Base-by-base conservation (phyloP, 1,140 invertebrate species). In the Acromyrmex heyeri region DNA sequence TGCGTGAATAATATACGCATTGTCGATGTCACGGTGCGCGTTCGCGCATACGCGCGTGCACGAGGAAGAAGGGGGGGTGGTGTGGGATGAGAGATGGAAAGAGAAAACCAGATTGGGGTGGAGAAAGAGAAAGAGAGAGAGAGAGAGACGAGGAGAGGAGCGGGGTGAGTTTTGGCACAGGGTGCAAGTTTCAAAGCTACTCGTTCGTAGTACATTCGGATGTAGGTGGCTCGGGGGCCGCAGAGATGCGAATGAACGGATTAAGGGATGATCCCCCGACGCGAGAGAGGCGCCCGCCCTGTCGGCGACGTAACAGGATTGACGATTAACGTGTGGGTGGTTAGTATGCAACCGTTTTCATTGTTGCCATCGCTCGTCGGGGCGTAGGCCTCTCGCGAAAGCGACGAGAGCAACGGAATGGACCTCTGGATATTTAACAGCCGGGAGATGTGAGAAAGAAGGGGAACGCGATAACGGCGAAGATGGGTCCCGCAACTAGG, bases 161-260 rank as follows among this genome's bases (percentile, higher is more conserved):
- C 14, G 55, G n/a, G 64, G 61, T 7, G 72, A 85, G 86, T 88
- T 87, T 89, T 83, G 85, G 57, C 83, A 76, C 69, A 73, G 90
- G 89, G 90, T 88, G 89, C 87, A 82, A 91, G 87, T 78, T 81
- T 83, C 87, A 83, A 91, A 91, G 88, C 82, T 87, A 81, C 61
- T 90, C 86, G 88, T 34, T 87, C 86, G 86, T 86, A 55, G 64
- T 82, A 87, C 88, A 86, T 87, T 70, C 50, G 79, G 34, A 70
- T 65, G 78, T 82, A 82, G 89, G 73, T 83, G 76, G 86, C 69
- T 92, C 88, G 92, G 93, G 91, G 93, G 93, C 89, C 90, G 91
- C 93, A 91, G 93, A 92, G 94, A 94, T 91, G 94, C 93, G 94
- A 95, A 95, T 95, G 94, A 95, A 95, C 92, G 94, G 94, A 95